phyloP scores from a whole-genome alignment of 2,113 vertebrate genomes.

The Elaphurus davidianus region DNA sequence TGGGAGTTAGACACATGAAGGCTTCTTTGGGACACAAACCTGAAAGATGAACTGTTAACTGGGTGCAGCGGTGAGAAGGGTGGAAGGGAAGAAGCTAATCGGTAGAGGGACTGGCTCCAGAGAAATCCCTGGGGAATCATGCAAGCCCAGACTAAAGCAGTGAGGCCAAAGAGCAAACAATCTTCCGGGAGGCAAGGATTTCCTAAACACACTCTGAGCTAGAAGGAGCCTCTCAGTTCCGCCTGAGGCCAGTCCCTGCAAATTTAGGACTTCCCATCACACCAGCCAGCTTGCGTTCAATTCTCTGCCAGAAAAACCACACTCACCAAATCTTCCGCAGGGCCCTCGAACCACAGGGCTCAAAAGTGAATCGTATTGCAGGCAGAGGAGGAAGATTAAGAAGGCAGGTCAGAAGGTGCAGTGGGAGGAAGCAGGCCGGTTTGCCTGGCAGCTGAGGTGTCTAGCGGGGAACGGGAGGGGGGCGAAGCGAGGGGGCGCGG shows the following conservation, averaged over 20 bases:
- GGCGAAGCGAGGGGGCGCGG: neutral
- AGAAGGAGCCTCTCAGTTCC: neutral
- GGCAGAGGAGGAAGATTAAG: neutral
- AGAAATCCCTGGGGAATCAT: too few species aligned
- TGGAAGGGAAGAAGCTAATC: too few species aligned
- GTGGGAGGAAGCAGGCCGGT: neutral
- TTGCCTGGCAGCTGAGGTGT: neutral
- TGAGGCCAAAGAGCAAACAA: neutral
- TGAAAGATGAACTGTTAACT: too few species aligned
- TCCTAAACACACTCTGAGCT: neutral
- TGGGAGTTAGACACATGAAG: too few species aligned
- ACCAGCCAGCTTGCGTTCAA: neutral
- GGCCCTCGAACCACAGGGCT: neutral
- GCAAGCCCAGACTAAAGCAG: too few species aligned
- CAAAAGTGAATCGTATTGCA: neutral
- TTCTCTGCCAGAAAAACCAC: conserved; percentile 10
- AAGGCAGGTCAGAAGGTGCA: neutral
- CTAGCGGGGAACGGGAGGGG: rapidly evolving
- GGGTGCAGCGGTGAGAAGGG: too few species aligned
- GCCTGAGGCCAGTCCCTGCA: neutral
- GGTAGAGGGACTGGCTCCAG: too few species aligned
- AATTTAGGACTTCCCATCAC: neutral
- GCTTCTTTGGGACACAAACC: too few species aligned
- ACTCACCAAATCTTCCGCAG: neutral
- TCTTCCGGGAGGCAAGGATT: neutral